phyloP scores from a whole-genome alignment of 2,888 invertebrate genomes.

The Microplitis deprimator region DNA sequence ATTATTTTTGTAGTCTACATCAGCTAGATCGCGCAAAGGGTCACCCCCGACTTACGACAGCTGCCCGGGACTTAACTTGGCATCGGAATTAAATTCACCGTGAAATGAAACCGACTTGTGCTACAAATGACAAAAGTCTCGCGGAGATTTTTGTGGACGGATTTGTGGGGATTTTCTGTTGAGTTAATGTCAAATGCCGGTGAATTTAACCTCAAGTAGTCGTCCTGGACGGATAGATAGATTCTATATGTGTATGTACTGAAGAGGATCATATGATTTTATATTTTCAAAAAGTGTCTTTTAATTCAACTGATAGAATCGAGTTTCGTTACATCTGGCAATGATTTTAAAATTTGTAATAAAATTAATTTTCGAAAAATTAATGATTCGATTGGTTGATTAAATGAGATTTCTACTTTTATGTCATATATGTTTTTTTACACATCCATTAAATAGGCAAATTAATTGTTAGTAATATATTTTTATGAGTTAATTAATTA shows the following conservation, averaged over 20 bases:
- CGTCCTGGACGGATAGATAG: background rate
- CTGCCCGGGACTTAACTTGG: slow-evolving; percentile 64
- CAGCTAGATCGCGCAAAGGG: slow-evolving; percentile 54
- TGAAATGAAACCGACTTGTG: slow-evolving; percentile 66
- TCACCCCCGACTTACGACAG: slow-evolving; percentile 62
- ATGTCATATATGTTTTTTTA: no score
- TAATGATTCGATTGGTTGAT: no score
- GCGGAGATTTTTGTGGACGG: slow-evolving; percentile 64
- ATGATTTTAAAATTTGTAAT: background rate
- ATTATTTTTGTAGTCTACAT: slow-evolving; percentile 19
- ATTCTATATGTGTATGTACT: background rate
- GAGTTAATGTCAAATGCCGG: slow-evolving; percentile 5
- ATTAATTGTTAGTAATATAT: no score
- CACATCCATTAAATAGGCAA: no score
- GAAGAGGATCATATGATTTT: background rate
- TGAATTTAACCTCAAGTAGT: slow-evolving; percentile 16
- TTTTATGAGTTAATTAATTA: no score
- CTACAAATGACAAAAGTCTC: slow-evolving; percentile 58
- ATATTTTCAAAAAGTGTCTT: background rate
- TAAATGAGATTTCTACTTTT: no score
- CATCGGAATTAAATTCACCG: slow-evolving; percentile 69
- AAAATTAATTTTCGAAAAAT: no score
- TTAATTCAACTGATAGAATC: background rate
- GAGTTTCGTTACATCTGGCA: background rate
- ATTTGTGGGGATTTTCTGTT: slow-evolving; percentile 60